Evolutionary conservation across 2,113 vertebrate species (phyloP).

Genomic region (Campylomormyrus tamandua): DNA sequence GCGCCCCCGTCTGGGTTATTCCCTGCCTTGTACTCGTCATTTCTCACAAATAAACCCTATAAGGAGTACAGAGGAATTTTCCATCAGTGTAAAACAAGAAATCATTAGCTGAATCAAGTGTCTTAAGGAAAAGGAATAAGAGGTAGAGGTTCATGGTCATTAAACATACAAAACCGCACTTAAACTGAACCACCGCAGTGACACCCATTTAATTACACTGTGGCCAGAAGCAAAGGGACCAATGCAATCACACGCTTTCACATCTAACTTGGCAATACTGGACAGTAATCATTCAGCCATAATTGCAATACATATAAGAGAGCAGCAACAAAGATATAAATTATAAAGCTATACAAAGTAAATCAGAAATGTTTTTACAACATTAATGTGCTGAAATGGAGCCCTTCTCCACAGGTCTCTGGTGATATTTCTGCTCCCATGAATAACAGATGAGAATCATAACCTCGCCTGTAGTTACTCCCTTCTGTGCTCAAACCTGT

Average conservation of each 20-base stretch:
- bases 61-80: neutral
- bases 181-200: neutral
- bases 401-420: conserved; percentile 24
- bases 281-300: neutral
- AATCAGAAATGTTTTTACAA: conserved; percentile 25
- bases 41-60: neutral
- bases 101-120: neutral
- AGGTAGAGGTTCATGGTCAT: neutral
- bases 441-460: conserved; percentile 41
- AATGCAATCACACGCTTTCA: neutral
- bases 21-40: neutral
- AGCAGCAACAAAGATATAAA: conserved; percentile 1
- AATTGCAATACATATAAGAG: conserved; percentile 21
- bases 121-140: neutral
- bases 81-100: neutral
- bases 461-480: conserved; percentile 49
- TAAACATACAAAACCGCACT: neutral
- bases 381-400: conserved; percentile 15
- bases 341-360: neutral
- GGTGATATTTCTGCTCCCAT: conserved; percentile 29
- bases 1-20: neutral
- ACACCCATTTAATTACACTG: neutral
- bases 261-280: neutral
- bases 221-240: neutral
- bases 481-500: conserved; percentile 38